Percentiles rank a stretch among this genome's conserved stretches.
Conservation (phyloP, 2,888 invertebrate genomes). For the Acrocyrtus sp. region DNA sequence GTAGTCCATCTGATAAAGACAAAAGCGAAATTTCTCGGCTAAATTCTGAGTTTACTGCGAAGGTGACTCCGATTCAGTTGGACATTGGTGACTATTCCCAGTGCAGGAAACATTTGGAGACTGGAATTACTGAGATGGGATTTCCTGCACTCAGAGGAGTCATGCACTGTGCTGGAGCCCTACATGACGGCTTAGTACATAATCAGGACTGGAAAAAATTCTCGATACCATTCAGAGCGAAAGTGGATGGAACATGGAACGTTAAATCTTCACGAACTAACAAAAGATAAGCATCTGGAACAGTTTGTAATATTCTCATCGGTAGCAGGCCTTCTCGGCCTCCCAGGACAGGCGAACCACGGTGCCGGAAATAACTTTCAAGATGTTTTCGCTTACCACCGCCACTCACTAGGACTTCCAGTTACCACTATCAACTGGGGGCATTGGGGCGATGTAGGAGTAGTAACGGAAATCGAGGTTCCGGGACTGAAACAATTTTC, state of each 20-base stretch:
- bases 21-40: no score
- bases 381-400: neutral
- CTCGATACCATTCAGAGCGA: constrained; percentile 12
- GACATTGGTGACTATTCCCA: constrained; percentile 2
- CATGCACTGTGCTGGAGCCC: constrained; percentile 17
- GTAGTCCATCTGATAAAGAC: neutral
- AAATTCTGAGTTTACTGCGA: neutral
- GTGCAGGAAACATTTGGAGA: neutral
- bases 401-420: neutral
- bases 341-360: constrained; percentile 37
- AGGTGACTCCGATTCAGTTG: neutral
- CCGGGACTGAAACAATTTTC: neutral
- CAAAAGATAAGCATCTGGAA: constrained; percentile 26
- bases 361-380: constrained; percentile 27
- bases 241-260: constrained; percentile 30
- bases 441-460: neutral
- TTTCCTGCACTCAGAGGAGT: constrained; percentile 26
- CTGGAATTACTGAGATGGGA: neutral
- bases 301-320: constrained; percentile 47
- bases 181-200: neutral
- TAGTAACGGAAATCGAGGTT: neutral
- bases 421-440: neutral
- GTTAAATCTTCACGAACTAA: constrained; percentile 32
- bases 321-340: constrained; percentile 14
- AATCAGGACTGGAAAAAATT: constrained; percentile 39